phyloP scores from a whole-genome alignment of 1,140 invertebrate genomes.

The Drosophila novamexicana region DNA sequence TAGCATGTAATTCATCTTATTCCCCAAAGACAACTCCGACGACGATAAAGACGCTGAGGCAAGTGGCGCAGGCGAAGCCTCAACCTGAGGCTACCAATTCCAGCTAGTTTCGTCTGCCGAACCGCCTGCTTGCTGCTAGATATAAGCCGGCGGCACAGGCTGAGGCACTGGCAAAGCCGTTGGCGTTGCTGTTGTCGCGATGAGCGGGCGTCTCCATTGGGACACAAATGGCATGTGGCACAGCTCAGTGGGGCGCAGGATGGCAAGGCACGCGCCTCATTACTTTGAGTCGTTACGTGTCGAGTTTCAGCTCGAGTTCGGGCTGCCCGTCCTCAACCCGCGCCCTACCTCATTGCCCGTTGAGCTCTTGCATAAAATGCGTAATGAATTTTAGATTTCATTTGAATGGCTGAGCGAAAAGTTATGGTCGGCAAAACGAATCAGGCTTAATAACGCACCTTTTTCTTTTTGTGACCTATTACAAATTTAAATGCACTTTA shows the following conservation, averaged over 20 bases:
- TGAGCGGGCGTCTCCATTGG: conserved; percentile 71
- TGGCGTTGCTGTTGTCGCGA: conserved; percentile 72
- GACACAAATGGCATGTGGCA: conserved; percentile 79
- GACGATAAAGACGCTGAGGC: conserved; percentile 25
- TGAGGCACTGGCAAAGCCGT: conserved; percentile 20
- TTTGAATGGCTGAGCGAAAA: conserved; percentile 61
- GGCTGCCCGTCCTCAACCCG: background rate
- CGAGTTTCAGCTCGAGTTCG: conserved; percentile 22
- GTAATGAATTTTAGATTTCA: conserved; percentile 80
- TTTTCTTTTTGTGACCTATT: background rate
- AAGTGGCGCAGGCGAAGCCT: background rate
- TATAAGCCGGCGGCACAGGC: background rate
- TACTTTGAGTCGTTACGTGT: conserved; percentile 63
- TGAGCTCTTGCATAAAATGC: conserved; percentile 61
- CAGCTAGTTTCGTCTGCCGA: background rate
- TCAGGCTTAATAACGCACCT: conserved; percentile 30
- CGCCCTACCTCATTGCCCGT: conserved; percentile 7
- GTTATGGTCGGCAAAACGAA: conserved; percentile 52
- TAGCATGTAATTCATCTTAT: conserved; percentile 82
- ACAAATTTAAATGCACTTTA: conserved; percentile 49
- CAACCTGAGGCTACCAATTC: background rate
- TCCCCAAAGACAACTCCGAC: conserved; percentile 67
- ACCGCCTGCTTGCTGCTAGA: background rate
- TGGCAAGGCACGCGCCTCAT: conserved; percentile 72
- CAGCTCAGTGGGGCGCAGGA: conserved; percentile 15